These are phyloP conservation scores for Muricea muricata DNA, from an alignment of 92 coral and sea anemone species.

Conservation along the genomic window DNA sequence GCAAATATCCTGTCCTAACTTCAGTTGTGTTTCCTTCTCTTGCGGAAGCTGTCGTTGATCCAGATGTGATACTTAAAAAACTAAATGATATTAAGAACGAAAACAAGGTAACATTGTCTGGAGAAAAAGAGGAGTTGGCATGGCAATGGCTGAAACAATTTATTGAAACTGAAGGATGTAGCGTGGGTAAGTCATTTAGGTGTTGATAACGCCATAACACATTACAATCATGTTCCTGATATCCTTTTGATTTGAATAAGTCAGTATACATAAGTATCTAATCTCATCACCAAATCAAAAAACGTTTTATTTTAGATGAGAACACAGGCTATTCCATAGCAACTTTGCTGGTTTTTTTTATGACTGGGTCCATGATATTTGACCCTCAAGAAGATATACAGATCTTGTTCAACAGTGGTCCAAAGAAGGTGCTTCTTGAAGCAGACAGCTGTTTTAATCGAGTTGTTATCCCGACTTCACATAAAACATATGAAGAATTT, in stretches of 20 bases:
- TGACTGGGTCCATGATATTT: background rate
- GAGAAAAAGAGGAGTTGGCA: background rate
- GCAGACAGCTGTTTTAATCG: background rate
- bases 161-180: too few species aligned
- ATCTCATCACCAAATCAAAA: too few species aligned
- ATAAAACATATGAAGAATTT: too few species aligned
- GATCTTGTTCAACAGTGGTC: background rate
- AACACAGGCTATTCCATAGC: background rate
- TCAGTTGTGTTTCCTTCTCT: slow-evolving; percentile 53
- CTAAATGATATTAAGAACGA: background rate
- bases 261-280: too few species aligned
- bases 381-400: background rate
- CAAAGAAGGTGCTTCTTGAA: background rate
- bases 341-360: background rate
- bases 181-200: background rate
- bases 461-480: background rate
- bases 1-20: slow-evolving; percentile 47
- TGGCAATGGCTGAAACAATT: too few species aligned
- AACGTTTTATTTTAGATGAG: slow-evolving; percentile 2
- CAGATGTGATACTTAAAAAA: too few species aligned
- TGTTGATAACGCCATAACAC: background rate
- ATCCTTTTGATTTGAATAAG: background rate
- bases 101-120: background rate
- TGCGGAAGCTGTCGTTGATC: slow-evolving; percentile 49
- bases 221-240: too few species aligned